Base-by-base conservation (phyloP, 2,888 invertebrate species). In the Nomada hirtipes region DNA sequence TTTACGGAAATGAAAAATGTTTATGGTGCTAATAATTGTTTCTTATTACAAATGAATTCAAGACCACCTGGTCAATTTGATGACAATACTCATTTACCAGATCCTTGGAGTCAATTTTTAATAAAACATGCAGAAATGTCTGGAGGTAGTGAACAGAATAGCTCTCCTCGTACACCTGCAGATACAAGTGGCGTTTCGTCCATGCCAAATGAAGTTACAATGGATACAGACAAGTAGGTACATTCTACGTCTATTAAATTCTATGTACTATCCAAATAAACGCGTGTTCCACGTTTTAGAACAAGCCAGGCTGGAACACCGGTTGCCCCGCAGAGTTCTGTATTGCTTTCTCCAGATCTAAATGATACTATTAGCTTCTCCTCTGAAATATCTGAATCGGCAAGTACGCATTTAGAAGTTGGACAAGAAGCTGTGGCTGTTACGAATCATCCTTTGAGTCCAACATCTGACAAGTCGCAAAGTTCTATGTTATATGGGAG, bases 31-130 rank as follows among this genome's bases (percentile, higher is more conserved):
- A 95, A 96, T 89, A 97, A 97, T 92, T 99, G 99, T 94, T 98
- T 98, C 93, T 95, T 99, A 90, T 94, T 99, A 76, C 96, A 97
- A 93, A 97, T 99, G 84, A 99, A 99, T 94, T 98, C 99, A 0
- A 95, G 96, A 89, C 95, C 95, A 68, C 95, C 95, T 23, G 94
- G 95, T 68, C 94, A 95, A 64, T 92, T 94, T 36, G 94, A 94
- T 74, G 94, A 94, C 64, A 92, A 91, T 84, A 94, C 94, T 79
- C 95, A 96, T 92, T 94, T 96, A 91, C 96, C 97, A 13, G 98
- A 99, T 94, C 97, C 97, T 20, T 99, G 99, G 99, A 95, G 96
- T 87, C 96, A 96, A 85, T 98, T 96, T 94, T 95, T 98, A 70
- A 95, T 95, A 75, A 95, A 95, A 76, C 95, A 95, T 93, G 84